Evolutionary conservation across 1,140 invertebrate species (phyloP), one percentile per base, ranked within the genome.

Genomic region (Nomia melanderi): DNA sequence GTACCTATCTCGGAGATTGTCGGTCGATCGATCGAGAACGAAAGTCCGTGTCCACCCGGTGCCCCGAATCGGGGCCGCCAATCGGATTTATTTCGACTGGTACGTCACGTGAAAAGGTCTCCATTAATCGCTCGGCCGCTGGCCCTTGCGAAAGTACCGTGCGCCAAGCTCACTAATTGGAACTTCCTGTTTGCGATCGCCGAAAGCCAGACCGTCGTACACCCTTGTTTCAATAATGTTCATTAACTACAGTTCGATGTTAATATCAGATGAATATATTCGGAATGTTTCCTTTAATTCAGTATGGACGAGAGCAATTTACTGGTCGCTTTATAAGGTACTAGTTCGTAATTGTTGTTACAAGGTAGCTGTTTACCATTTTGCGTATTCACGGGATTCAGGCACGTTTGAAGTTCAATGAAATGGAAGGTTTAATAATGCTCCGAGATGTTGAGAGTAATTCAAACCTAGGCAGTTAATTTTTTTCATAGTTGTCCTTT

Each of bases 21-120:
- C 39, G 39, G 39, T 41, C 50, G 50, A 53, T 53, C 50, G 50
- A 53, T 53, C n/a, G 23, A 53, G 23, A 53, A 53, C 50, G 50
- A 23, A 25, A 11, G 50, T n/a, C n/a, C 9, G n/a, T 53, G 23
- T n/a, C 56, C 39, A 41, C 0, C 17, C 54, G 25, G 12, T 14
- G 25, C 25, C 54, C 12, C 27, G 54, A 41, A 41, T 41, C 39
- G 11, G 39, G 9, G 39, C 39, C 14, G 39, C 39, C 50, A 23
- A 23, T 23, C n/a, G 50, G 50, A 53, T 25, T 53, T 23, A 11
- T 23, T 23, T 53, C 50, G 50, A 11, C 50, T 23, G 50, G n/a
- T n/a, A 53, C 50, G n/a, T 53, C 8, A 23, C 50, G 50, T 9
- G 23, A 53, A 53, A 53, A 53, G 25, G n/a, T 53, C 50, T 53